These are phyloP conservation scores for Henricia sp. DNA, from an alignment of 53 echinoderm and acorn worm species.

Conservation along the genomic window DNA sequence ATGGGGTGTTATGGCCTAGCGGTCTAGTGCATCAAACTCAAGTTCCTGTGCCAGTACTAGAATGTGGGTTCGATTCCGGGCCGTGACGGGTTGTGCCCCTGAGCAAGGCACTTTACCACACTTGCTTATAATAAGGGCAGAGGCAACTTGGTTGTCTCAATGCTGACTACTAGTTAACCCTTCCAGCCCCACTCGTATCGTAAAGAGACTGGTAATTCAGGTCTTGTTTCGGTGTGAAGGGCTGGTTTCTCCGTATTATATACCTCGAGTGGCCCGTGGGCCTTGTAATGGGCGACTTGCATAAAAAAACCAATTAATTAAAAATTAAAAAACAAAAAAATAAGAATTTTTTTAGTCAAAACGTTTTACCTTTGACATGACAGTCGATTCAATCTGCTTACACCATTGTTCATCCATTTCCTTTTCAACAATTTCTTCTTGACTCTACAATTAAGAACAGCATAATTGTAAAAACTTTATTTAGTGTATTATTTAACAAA, in stretches of 20 bases:
- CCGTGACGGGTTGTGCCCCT: too few relatives aligned
- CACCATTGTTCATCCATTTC: conserved; percentile 31
- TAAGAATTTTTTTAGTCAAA: background rate
- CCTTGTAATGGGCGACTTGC: too few relatives aligned
- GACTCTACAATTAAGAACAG: conserved; percentile 10
- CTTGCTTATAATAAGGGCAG: too few relatives aligned
- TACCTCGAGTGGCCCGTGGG: too few relatives aligned
- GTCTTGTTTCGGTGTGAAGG: too few relatives aligned
- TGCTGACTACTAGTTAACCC: background rate
- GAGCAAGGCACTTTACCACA: too few relatives aligned
- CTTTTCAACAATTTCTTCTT: conserved; percentile 1
- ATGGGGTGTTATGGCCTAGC: too few relatives aligned
- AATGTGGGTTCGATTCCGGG: too few relatives aligned
- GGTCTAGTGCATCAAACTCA: too few relatives aligned
- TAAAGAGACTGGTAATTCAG: too few relatives aligned
- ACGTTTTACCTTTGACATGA: conserved; percentile 52
- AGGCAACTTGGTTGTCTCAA: too few relatives aligned
- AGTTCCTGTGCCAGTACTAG: too few relatives aligned
- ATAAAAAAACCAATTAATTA: background rate
- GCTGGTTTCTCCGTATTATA: background rate
- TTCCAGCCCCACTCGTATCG: background rate
- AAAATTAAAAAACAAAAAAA: background rate
- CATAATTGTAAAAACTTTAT: background rate
- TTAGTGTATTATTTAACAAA: background rate
- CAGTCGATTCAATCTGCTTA: conserved; percentile 10